A percentile compares a stretch with the other conserved stretches of the same genome.
Evolutionary conservation across 2,113 vertebrate species (phyloP).

Genomic region (Limanda limanda): DNA sequence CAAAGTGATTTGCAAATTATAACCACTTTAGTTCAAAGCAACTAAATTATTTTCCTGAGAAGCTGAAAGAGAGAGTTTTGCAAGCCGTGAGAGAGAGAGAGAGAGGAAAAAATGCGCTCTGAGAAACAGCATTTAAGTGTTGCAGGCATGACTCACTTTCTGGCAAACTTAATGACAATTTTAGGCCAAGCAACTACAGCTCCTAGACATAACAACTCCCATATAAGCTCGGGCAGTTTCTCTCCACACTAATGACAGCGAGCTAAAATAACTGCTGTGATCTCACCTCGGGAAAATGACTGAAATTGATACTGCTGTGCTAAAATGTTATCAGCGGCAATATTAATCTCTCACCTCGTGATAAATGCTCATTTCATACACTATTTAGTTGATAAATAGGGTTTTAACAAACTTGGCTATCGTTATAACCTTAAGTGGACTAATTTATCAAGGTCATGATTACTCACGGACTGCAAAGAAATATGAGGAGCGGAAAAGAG

Average conservation of each 20-base stretch:
- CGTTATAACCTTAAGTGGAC: slow-evolving; percentile 67
- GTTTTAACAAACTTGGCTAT: slow-evolving; percentile 66
- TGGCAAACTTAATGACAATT: slow-evolving; percentile 56
- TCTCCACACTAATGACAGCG: slow-evolving; percentile 50
- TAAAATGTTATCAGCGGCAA: slow-evolving; percentile 68
- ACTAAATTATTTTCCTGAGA: slow-evolving; percentile 19
- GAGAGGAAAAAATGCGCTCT: slow-evolving; percentile 20
- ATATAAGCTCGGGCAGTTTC: slow-evolving; percentile 47
- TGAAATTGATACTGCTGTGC: slow-evolving; percentile 49
- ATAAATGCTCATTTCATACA: slow-evolving; percentile 66
- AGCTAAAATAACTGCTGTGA: slow-evolving; percentile 55
- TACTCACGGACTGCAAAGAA: slow-evolving; percentile 25
- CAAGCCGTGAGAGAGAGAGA: neutral
- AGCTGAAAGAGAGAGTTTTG: slow-evolving; percentile 5
- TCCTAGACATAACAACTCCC: slow-evolving; percentile 68
- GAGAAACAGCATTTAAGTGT: slow-evolving; percentile 21
- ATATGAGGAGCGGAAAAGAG: slow-evolving; percentile 19
- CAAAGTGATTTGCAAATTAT: neutral
- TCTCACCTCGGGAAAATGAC: slow-evolving; percentile 65
- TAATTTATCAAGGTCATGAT: slow-evolving; percentile 67
- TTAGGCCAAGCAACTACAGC: slow-evolving; percentile 49
- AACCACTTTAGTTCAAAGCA: slow-evolving; percentile 14
- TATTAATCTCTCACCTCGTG: slow-evolving; percentile 68
- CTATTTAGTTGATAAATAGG: slow-evolving; percentile 73
- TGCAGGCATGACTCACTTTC: slow-evolving; percentile 55